Evolutionary conservation across 1,140 invertebrate genomes (phyloP).

Genomic region (Spodoptera litura): DNA sequence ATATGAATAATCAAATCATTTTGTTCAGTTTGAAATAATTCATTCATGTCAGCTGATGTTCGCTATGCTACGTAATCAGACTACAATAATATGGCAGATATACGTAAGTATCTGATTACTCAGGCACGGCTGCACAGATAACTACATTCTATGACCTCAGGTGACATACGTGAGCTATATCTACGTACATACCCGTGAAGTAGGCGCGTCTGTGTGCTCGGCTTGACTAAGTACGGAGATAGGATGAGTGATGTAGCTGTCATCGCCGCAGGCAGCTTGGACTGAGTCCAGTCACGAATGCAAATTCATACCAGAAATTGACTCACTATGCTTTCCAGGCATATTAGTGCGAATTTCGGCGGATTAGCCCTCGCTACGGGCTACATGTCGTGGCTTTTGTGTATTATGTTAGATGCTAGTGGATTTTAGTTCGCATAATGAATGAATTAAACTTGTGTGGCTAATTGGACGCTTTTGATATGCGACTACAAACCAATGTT

Average conservation of each 20-base stretch:
- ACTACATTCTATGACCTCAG: constrained; percentile 30
- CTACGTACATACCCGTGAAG: background rate
- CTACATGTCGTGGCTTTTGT: constrained; percentile 39
- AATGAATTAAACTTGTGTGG: constrained; percentile 2
- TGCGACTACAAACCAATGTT: constrained; percentile 2
- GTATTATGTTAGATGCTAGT: constrained; percentile 23
- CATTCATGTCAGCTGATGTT: constrained; percentile 18
- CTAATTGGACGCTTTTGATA: constrained; percentile 1
- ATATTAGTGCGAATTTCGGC: constrained; percentile 64
- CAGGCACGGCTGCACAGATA: constrained; percentile 20
- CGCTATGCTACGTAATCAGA: constrained; percentile 38
- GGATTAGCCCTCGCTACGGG: constrained; percentile 43
- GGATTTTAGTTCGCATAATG: constrained; percentile 29
- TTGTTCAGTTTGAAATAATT: background rate
- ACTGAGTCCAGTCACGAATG: constrained; percentile 67
- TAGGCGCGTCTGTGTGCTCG: constrained; percentile 10
- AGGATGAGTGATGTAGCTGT: constrained; percentile 64
- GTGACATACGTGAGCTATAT: background rate
- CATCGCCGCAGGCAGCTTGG: constrained; percentile 66
- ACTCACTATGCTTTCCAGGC: constrained; percentile 60
- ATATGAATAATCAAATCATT: background rate
- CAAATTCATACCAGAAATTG: constrained; percentile 71
- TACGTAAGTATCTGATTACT: constrained; percentile 34
- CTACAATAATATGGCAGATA: constrained; percentile 23
- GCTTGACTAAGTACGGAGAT: constrained; percentile 22